Conservation (phyloP, 2,113 vertebrate genomes). For the Megaceryle maxima region DNA sequence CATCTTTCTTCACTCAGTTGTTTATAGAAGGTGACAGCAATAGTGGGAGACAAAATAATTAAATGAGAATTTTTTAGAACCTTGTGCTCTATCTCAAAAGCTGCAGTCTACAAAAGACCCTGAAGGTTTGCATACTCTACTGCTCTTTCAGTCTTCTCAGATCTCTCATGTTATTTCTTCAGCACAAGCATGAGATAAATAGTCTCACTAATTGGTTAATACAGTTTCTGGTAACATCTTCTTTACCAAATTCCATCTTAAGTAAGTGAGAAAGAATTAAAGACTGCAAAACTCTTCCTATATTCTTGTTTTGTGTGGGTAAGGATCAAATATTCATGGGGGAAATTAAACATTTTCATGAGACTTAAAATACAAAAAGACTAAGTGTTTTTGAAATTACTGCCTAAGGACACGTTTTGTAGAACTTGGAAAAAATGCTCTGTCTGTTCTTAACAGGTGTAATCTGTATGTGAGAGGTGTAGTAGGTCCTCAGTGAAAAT, state of each 20-base stretch:
- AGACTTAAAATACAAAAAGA: neutral
- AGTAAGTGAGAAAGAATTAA: neutral
- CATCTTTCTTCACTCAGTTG: slow-evolving; percentile 45
- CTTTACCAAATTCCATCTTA: neutral
- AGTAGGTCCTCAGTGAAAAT: neutral
- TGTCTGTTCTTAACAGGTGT: neutral
- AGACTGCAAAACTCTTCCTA: neutral
- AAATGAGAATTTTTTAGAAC: neutral
- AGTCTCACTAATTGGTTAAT: neutral
- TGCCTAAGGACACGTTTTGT: neutral
- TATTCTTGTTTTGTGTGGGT: neutral
- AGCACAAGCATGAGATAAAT: neutral
- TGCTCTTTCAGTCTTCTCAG: neutral
- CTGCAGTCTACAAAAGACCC: neutral
- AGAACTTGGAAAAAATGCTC: neutral
- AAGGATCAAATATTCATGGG: neutral
- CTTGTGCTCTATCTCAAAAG: neutral
- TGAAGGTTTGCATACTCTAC: neutral
- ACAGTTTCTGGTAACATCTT: neutral
- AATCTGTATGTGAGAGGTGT: neutral
- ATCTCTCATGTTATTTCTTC: neutral
- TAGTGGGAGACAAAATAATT: slow-evolving; percentile 25
- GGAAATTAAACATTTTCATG: neutral
- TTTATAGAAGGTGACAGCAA: slow-evolving; percentile 38
- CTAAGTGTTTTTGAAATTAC: neutral